Evolutionary conservation across 2,797 vertebrate species (phyloP).

Genomic region (Gadopsis marmoratus): DNA sequence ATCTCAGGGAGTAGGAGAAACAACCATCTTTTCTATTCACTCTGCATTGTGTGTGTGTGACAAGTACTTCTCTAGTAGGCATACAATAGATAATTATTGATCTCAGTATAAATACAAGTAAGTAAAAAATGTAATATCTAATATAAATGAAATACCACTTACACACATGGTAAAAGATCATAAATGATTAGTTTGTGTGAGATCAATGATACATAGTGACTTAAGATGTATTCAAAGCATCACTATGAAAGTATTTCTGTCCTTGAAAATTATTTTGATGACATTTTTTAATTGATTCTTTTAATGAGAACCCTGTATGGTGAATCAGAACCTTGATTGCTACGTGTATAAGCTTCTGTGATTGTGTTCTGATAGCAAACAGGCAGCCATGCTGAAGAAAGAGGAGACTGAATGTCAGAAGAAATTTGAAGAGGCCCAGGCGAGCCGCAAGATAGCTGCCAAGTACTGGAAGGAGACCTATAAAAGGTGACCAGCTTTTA

Average conservation of each 20-base stretch:
- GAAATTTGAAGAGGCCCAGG: conserved; percentile 77
- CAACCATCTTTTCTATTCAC: neutral
- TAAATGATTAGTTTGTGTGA: neutral
- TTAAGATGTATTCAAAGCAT: neutral
- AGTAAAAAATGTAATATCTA: neutral
- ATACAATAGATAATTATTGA: neutral
- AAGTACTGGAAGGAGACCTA: conserved; percentile 88
- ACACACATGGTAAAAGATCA: neutral
- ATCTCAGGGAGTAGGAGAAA: conserved; percentile 79
- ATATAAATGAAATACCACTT: neutral
- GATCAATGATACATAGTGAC: neutral
- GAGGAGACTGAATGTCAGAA: conserved; percentile 74
- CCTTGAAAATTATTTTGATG: neutral
- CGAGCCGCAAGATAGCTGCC: conserved; percentile 79
- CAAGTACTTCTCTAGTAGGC: conserved; percentile 6
- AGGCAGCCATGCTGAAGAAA: conserved; percentile 68
- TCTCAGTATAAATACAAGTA: neutral
- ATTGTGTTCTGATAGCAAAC: conserved; percentile 77
- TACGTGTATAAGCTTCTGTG: conserved; percentile 18
- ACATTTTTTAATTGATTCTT: conserved; percentile 10
- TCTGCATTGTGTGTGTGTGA: neutral
- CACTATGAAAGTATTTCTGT: conserved; percentile 3
- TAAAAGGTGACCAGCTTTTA: conserved; percentile 83
- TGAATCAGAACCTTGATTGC: neutral
- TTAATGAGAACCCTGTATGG: neutral